Conservation (phyloP, 2,888 invertebrate genomes). For the Sabellastarte sp. region DNA sequence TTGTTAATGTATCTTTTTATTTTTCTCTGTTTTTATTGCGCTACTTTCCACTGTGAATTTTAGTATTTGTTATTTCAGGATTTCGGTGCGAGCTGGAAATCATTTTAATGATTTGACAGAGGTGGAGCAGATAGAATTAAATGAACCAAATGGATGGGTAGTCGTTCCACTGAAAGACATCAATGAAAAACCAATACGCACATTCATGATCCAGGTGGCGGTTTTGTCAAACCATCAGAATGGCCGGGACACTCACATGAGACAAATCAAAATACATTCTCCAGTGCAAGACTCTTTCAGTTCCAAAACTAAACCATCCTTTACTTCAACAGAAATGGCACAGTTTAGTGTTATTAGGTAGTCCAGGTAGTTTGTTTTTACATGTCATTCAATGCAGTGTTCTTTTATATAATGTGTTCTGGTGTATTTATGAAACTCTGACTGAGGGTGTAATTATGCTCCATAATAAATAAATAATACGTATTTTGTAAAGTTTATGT, state of each 20-base stretch:
- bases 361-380: background rate
- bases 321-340: constrained; percentile 78
- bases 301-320: constrained; percentile 68
- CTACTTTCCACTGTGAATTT: too few relatives aligned
- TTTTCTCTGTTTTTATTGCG: background rate
- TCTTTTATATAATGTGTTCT: too few relatives aligned
- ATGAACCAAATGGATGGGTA: constrained; percentile 96
- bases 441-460: too few relatives aligned
- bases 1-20: background rate
- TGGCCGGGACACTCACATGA: constrained; percentile 96
- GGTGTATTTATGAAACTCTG: too few relatives aligned
- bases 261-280: constrained; percentile 94
- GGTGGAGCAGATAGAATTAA: constrained; percentile 87
- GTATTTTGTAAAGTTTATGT: too few relatives aligned
- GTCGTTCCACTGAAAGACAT: constrained; percentile 87
- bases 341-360: constrained; percentile 72
- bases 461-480: too few relatives aligned
- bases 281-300: constrained; percentile 64
- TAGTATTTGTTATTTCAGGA: constrained; percentile 40
- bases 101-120: constrained; percentile 96
- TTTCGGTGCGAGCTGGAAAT: constrained; percentile 75
- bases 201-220: constrained; percentile 69
- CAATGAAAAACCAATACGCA: constrained; percentile 76
- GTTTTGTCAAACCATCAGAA: constrained; percentile 95
- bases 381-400: too few relatives aligned